phyloP scores from a whole-genome alignment of 2,888 invertebrate genomes.

The Galerucella nymphaeae region DNA sequence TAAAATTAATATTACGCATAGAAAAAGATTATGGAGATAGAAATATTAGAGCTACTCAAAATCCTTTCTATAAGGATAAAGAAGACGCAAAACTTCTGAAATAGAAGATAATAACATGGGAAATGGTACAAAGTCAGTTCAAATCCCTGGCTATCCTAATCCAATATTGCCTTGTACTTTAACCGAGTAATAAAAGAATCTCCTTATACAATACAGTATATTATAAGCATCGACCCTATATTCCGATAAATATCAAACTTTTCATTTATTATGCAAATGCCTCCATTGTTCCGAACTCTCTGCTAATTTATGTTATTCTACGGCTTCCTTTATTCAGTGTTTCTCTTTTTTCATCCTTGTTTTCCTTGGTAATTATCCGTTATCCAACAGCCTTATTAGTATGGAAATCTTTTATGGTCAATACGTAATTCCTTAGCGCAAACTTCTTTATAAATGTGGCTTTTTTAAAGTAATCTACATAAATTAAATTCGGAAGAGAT shows the following conservation, averaged over 20 bases:
- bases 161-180: too few relatives aligned
- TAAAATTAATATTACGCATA: too few relatives aligned
- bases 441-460: slow-evolving; percentile 29
- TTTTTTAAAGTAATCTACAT: slow-evolving; percentile 34
- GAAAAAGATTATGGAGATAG: too few relatives aligned
- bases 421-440: slow-evolving; percentile 26
- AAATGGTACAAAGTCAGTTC: too few relatives aligned
- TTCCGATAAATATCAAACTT: not conserved
- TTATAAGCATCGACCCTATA: too few relatives aligned
- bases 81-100: too few relatives aligned
- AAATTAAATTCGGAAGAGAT: slow-evolving; percentile 25
- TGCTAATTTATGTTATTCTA: slow-evolving; percentile 37
- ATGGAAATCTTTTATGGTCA: slow-evolving; percentile 42
- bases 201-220: too few relatives aligned
- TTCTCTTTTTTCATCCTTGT: slow-evolving; percentile 8
- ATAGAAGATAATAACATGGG: too few relatives aligned
- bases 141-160: too few relatives aligned
- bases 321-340: not conserved
- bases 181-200: too few relatives aligned
- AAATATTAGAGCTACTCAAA: too few relatives aligned
- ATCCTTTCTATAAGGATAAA: too few relatives aligned
- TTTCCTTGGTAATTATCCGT: slow-evolving; percentile 37
- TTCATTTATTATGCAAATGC: slow-evolving; percentile 37
- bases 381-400: slow-evolving; percentile 39
- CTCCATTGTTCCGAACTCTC: slow-evolving; percentile 36